phyloP scores from a whole-genome alignment of 2,113 vertebrate genomes.

The Callospermophilus lateralis region DNA sequence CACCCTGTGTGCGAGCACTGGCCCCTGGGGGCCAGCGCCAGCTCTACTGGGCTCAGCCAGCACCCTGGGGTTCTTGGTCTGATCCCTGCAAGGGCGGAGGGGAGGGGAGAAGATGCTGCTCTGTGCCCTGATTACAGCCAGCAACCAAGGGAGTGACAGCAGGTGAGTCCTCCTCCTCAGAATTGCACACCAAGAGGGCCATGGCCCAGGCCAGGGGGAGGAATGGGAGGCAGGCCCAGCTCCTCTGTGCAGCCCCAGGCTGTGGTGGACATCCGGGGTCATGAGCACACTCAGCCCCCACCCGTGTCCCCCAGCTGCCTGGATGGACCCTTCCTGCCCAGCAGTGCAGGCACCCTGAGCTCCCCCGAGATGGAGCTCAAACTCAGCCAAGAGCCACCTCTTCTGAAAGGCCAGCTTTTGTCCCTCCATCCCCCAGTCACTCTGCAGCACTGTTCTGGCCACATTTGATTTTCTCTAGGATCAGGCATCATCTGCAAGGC shows the following conservation, averaged over 20 bases:
- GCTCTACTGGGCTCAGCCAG: no score
- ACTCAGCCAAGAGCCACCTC: not conserved
- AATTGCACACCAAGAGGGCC: not conserved
- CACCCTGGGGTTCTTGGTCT: not conserved
- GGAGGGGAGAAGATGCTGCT: not conserved
- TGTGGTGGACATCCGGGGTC: no score
- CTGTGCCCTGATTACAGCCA: not conserved
- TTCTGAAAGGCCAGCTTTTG: not conserved
- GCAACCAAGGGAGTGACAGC: no score
- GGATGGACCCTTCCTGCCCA: no score
- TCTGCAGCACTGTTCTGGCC: not conserved
- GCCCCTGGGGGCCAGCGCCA: no score
- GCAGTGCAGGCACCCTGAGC: no score
- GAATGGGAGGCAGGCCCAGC: not conserved
- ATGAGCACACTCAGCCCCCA: not conserved
- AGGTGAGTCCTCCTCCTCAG: no score
- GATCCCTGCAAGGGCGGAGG: accelerated
- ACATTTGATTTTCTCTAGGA: not conserved
- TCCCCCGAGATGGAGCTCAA: no score
- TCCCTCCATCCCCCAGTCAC: not conserved
- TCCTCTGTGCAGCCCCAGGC: no score
- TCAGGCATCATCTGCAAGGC: not conserved
- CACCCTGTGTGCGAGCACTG: not conserved
- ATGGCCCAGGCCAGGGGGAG: not conserved
- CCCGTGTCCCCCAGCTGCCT: no score